Evolutionary conservation across 2,888 invertebrate species (phyloP), one percentile per base, ranked within the genome.

Genomic region (Sericinus montela): DNA sequence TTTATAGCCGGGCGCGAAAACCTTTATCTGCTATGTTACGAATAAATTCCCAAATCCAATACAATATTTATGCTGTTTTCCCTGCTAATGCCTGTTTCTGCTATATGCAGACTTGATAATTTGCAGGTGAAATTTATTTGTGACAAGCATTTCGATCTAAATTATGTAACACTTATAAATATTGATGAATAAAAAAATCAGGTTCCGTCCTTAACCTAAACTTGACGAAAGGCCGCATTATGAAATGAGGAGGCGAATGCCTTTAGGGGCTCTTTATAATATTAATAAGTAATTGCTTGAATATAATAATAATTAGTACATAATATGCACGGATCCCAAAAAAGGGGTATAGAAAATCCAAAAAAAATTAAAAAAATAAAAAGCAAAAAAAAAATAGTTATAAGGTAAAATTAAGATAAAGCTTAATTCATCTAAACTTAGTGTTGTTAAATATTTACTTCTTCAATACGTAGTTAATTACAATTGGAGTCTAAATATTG

Each of bases 181-280:
- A 23, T 45, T 45, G 30, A 16, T 38, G 41, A 43, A 51, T 42
- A 51, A 53, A 5, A 13, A 55, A 45, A 56, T 60, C 55, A 61
- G 54, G 56, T 52, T 61, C 62, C 63, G 63, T 62, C 63, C 63
- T 54, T 53, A 52, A 57, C 40, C 37, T 51, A 52, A 52, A 50
- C 36, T 58, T 52, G 14, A 35, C 28, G 5, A 39, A 14, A 38
- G 35, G 38, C 38, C 40, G 11, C 4, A 34, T n/a, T 7, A 35
- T 16, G 15, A 15, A 14, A 34, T 25, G n/a, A 28, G 46, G 35
- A 34, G 9, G 8, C 9, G n/a, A n/a, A 15, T 40, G 30, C 46
- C 9, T 19, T 5, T 19, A 23, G 32, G n/a, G 40, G 40, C 25
- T 23, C 25, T 16, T 40, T 28, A 16, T 37, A 23, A 23, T 37